A percentile compares a stretch with the other conserved stretches of the same genome.
phyloP scores from a whole-genome alignment of 2,888 invertebrate genomes.

The Eristalis arbustorum region DNA sequence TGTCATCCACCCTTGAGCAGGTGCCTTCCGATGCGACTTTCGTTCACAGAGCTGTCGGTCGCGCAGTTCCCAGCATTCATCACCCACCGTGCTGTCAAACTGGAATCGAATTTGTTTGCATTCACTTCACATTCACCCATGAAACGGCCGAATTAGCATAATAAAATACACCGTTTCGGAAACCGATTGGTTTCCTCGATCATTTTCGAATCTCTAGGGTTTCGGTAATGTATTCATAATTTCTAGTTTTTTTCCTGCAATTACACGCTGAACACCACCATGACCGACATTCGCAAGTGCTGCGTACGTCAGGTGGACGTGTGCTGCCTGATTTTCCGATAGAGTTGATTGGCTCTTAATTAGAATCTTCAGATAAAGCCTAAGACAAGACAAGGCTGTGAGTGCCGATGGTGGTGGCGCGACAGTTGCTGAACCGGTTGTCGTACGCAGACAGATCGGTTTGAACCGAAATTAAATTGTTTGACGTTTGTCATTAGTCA shows the following conservation, averaged over 20 bases:
- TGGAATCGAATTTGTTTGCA: background rate
- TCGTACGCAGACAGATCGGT: background rate
- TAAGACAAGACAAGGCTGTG: background rate
- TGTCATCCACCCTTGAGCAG: background rate
- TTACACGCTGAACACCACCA: background rate
- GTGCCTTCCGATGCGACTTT: background rate
- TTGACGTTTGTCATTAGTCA: background rate
- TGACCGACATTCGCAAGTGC: constrained; percentile 12
- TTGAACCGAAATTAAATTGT: background rate
- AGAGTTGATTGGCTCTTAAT: background rate
- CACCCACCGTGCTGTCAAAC: background rate
- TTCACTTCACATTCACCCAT: background rate
- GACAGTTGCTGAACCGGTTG: background rate
- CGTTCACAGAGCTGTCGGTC: background rate
- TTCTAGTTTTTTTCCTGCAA: background rate
- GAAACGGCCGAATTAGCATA: constrained; percentile 5
- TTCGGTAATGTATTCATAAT: constrained; percentile 10
- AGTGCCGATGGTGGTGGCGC: background rate
- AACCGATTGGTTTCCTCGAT: constrained; percentile 11
- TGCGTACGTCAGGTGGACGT: too few relatives aligned
- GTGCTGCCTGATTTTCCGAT: background rate
- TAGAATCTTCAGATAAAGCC: background rate
- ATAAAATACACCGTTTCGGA: background rate
- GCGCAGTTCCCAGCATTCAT: background rate
- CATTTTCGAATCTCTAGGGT: background rate